These are phyloP conservation scores for Aphelenchoides avenae DNA, from an alignment of 1,140 invertebrate genomes.

Conservation along the genomic window DNA sequence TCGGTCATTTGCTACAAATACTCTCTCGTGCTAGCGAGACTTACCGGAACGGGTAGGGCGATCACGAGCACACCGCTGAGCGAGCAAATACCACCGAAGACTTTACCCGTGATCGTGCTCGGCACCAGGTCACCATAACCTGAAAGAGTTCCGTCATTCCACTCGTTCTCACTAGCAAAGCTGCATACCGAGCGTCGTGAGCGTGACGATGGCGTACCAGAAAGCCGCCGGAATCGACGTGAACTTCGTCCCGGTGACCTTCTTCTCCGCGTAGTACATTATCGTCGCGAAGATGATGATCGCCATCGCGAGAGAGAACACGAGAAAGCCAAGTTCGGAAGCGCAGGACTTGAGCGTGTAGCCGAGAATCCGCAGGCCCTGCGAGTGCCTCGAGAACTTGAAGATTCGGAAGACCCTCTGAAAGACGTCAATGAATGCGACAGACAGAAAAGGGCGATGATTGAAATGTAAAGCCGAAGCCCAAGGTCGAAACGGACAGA, in stretches of 20 bases:
- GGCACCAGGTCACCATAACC: conserved; percentile 99
- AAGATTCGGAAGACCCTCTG: conserved; percentile 71
- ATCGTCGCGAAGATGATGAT: conserved; percentile 99
- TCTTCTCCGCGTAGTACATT: conserved; percentile 99
- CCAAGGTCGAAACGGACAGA: no score
- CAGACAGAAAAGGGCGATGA: no score
- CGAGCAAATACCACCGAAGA: conserved; percentile 96
- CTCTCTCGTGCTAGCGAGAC: no score
- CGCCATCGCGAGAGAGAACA: conserved; percentile 98
- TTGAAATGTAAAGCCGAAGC: no score
- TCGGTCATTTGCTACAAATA: no score
- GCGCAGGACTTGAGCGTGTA: conserved; percentile 99
- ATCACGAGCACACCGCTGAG: conserved; percentile 98
- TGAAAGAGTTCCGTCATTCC: no score
- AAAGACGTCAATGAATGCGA: no score
- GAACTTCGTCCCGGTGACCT: conserved; percentile 74
- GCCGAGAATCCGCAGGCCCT: conserved; percentile 92
- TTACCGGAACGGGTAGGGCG: conserved; percentile 78
- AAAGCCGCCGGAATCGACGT: conserved; percentile 97
- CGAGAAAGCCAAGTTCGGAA: conserved; percentile 95
- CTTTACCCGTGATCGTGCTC: conserved; percentile 81
- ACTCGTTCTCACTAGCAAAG: no score
- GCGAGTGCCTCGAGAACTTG: conserved; percentile 98
- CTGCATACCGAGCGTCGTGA: conserved; percentile 89
- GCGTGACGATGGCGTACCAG: conserved; percentile 93